Evolutionary conservation across 1,140 invertebrate genomes (phyloP).

Genomic region (Cyrtorhinus lividipennis): DNA sequence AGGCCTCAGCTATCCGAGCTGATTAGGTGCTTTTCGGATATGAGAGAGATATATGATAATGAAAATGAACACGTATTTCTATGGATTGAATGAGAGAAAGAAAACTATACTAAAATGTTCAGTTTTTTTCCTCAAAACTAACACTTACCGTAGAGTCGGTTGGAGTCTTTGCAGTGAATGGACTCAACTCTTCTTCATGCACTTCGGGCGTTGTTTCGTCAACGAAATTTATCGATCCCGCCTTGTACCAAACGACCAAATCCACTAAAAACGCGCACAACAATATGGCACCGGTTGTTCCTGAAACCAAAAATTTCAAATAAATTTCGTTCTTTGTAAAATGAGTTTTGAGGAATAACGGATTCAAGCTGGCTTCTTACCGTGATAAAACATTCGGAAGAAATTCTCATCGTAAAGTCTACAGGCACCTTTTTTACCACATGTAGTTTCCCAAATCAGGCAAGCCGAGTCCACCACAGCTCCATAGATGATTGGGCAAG

Average conservation of each 20-base stretch:
- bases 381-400: constrained; percentile 72
- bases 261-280: constrained; percentile 68
- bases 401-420: constrained; percentile 68
- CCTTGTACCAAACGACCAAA: constrained; percentile 65
- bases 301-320: constrained; percentile 32
- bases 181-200: constrained; percentile 30
- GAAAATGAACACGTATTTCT: too few species aligned
- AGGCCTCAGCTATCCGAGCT: too few species aligned
- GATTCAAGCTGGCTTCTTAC: constrained; percentile 36
- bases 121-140: too few species aligned
- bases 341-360: too few species aligned
- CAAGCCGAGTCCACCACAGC: constrained; percentile 83
- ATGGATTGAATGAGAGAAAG: too few species aligned
- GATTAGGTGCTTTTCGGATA: too few species aligned
- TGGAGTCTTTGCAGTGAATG: constrained; percentile 29
- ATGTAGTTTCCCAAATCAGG: constrained; percentile 69
- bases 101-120: too few species aligned
- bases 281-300: constrained; percentile 66
- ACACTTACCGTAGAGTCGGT: constrained; percentile 26
- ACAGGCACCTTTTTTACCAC: constrained; percentile 65
- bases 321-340: too few species aligned
- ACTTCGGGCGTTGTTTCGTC: constrained; percentile 36
- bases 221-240: constrained; percentile 54
- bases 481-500: constrained; percentile 83
- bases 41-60: too few species aligned